Percentiles rank a stretch among this genome's conserved stretches.
Conservation (phyloP, 2,113 vertebrate genomes). For the Morone chrysops region DNA sequence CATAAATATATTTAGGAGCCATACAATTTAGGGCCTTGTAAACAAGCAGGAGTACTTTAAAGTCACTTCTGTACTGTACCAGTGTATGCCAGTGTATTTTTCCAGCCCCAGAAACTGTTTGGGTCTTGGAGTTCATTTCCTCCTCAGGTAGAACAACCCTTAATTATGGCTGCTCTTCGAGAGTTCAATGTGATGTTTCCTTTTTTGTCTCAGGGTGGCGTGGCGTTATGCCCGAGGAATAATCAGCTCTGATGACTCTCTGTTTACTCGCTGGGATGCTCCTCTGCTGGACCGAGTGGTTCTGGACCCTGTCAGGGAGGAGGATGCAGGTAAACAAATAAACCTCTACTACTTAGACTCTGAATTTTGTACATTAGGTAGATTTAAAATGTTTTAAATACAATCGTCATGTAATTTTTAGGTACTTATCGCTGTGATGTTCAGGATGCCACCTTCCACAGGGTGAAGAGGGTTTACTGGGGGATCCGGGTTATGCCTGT, state of each 20-base stretch:
- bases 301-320: slow-evolving; percentile 81
- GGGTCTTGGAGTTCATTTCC: neutral
- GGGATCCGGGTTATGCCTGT: slow-evolving; percentile 86
- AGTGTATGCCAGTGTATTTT: too few relatives aligned
- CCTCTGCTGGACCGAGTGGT: slow-evolving; percentile 64
- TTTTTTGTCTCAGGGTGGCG: slow-evolving; percentile 63
- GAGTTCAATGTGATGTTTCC: neutral
- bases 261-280: slow-evolving; percentile 79
- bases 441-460: slow-evolving; percentile 67
- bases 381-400: too few relatives aligned
- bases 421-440: slow-evolving; percentile 93
- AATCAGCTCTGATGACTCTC: slow-evolving; percentile 84
- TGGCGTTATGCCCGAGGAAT: slow-evolving; percentile 88
- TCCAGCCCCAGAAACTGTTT: too few relatives aligned
- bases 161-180: neutral
- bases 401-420: slow-evolving; percentile 17
- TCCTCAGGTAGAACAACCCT: neutral
- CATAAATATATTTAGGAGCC: too few relatives aligned
- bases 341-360: too few relatives aligned
- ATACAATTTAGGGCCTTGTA: too few relatives aligned
- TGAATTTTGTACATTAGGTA: too few relatives aligned
- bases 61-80: too few relatives aligned
- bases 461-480: slow-evolving; percentile 88
- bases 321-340: slow-evolving; percentile 85
- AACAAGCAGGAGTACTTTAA: too few relatives aligned